Percentiles rank a stretch among this genome's conserved stretches.
Conservation (phyloP, 2,888 invertebrate species). For the Dysmachus trigonus region DNA sequence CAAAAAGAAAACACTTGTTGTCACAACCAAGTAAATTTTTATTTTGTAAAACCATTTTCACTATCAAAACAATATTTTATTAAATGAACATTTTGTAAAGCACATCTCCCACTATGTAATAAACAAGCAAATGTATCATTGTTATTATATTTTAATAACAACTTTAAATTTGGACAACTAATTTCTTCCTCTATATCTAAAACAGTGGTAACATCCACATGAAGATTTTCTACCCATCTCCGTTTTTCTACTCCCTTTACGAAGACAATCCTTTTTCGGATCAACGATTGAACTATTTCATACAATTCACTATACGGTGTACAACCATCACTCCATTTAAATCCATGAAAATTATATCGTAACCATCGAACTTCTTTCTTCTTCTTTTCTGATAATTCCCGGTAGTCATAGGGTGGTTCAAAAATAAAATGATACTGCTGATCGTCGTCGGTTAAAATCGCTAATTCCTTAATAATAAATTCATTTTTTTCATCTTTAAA, state of each 20-base stretch:
- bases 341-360: conserved; percentile 36
- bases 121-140: background rate
- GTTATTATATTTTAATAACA: background rate
- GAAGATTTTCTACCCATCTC: background rate
- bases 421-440: conserved; percentile 28
- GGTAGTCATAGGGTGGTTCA: background rate
- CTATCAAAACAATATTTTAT: background rate
- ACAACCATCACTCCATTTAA: conserved; percentile 16
- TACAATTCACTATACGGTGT: background rate
- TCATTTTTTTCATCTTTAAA: conserved; percentile 33
- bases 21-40: background rate
- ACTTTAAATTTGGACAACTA: background rate
- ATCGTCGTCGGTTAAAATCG: background rate
- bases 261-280: background rate
- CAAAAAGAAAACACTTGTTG: background rate
- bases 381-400: background rate
- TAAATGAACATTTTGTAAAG: background rate
- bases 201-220: background rate
- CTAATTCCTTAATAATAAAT: conserved; percentile 44
- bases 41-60: background rate
- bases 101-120: background rate
- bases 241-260: background rate
- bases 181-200: background rate
- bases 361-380: conserved; percentile 31
- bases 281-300: background rate